Conservation (phyloP, 2,888 invertebrate genomes). For the Entomobrya multifasciata region DNA sequence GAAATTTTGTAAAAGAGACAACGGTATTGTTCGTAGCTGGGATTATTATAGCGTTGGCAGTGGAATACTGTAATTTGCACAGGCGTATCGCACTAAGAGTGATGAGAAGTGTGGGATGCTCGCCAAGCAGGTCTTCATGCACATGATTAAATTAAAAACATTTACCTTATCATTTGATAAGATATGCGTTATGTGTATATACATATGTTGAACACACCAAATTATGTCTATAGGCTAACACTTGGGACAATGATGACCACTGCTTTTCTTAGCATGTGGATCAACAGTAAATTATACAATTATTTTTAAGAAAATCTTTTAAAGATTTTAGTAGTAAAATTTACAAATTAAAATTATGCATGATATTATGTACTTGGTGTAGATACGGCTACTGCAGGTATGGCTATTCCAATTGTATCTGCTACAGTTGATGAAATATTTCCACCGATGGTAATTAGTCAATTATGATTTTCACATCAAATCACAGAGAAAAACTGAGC, state of each 20-base stretch:
- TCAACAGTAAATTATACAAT: conserved; percentile 54
- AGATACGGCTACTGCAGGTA: conserved; percentile 93
- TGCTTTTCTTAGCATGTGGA: conserved; percentile 95
- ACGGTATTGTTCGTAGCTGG: conserved; percentile 80
- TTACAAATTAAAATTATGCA: no score
- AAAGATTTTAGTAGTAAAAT: no score
- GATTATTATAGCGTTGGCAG: conserved; percentile 82
- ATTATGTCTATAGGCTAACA: conserved; percentile 66
- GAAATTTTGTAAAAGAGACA: conserved; percentile 74
- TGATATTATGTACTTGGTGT: no score
- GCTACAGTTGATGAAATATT: conserved; percentile 90
- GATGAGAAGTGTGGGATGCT: conserved; percentile 77
- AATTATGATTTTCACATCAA: no score
- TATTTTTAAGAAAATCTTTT: no score
- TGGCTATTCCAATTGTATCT: conserved; percentile 96
- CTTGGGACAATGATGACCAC: conserved; percentile 74
- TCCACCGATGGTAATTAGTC: no score
- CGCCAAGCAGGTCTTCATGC: conserved; percentile 42
- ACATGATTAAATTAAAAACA: no score
- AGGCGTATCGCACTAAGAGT: conserved; percentile 82
- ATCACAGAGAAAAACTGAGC: no score
- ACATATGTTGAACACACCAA: no score
- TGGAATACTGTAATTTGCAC: conserved; percentile 83
- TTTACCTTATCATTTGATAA: no score
- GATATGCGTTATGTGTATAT: no score